Evolutionary conservation across 2,888 invertebrate genomes (phyloP).

Genomic region (Cephus spinipes): DNA sequence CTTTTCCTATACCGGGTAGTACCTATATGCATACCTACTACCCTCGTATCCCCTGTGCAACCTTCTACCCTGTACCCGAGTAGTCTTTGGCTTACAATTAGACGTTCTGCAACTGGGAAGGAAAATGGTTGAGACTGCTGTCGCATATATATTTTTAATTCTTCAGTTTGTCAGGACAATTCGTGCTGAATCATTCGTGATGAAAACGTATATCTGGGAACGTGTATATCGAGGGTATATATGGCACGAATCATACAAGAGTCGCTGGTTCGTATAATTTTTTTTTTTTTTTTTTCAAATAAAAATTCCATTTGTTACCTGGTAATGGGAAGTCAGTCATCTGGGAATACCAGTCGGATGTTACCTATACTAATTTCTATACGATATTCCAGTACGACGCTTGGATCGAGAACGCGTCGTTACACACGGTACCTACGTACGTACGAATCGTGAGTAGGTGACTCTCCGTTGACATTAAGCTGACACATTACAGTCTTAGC

Average conservation of each 20-base stretch:
- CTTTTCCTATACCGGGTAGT: constrained; percentile 2
- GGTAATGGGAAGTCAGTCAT: background rate
- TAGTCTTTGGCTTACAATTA: background rate
- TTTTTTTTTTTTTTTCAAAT: background rate
- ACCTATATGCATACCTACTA: background rate
- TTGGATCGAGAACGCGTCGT: background rate
- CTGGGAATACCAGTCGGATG: background rate
- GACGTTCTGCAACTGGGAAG: background rate
- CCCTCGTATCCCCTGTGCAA: background rate
- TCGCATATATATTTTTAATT: no score
- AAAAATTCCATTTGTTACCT: constrained; percentile 23
- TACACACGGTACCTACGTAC: constrained; percentile 2
- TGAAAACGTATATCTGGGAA: no score
- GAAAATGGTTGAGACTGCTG: background rate
- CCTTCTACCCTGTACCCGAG: background rate
- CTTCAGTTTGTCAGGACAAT: no score
- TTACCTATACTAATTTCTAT: background rate
- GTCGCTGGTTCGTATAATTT: background rate
- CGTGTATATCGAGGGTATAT: background rate
- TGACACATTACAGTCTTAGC: constrained; percentile 45
- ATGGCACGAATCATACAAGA: background rate
- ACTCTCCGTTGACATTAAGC: constrained; percentile 50
- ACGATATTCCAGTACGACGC: background rate
- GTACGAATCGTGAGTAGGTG: constrained; percentile 34
- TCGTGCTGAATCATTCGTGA: no score